Evolutionary conservation across 2,113 vertebrate species (phyloP).

Genomic region (Silurus glanis): DNA sequence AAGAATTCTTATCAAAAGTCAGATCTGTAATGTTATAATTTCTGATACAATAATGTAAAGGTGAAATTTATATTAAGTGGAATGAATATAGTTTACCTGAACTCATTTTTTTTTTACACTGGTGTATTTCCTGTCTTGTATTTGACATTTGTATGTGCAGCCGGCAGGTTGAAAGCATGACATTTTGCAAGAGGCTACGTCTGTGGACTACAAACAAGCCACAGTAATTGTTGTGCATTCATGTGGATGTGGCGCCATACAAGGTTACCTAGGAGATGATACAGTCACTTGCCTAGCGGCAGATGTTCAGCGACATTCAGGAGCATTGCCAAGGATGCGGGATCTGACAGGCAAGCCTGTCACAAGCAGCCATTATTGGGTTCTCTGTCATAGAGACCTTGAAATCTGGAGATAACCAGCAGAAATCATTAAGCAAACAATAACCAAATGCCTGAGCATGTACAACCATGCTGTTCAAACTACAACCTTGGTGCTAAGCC

Average conservation of each 20-base stretch:
- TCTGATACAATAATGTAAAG: not conserved
- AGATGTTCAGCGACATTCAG: constrained; percentile 55
- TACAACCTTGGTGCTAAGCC: not conserved
- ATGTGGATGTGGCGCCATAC: constrained; percentile 28
- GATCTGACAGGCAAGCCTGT: constrained; percentile 37
- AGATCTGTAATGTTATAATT: not conserved
- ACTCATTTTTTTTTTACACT: not conserved
- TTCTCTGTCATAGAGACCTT: constrained; percentile 40
- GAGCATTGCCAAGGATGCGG: constrained; percentile 40
- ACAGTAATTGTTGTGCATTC: constrained; percentile 45
- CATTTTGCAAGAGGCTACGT: constrained; percentile 40
- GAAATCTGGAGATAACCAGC: constrained; percentile 46
- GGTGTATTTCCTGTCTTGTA: constrained; percentile 10
- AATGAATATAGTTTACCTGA: not conserved
- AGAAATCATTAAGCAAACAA: constrained; percentile 47
- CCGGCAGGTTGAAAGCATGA: constrained; percentile 32
- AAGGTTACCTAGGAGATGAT: constrained; percentile 50
- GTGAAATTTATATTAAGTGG: not conserved
- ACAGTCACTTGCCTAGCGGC: constrained; percentile 35
- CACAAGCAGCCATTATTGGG: constrained; percentile 36
- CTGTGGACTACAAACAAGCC: constrained; percentile 39
- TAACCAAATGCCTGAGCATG: constrained; percentile 26
- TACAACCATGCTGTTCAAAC: not conserved
- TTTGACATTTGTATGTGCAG: constrained; percentile 24
- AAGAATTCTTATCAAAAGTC: not conserved